These are phyloP conservation scores for Pseudomyrmex gracilis DNA, from an alignment of 1,140 invertebrate genomes.

Conservation along the genomic window DNA sequence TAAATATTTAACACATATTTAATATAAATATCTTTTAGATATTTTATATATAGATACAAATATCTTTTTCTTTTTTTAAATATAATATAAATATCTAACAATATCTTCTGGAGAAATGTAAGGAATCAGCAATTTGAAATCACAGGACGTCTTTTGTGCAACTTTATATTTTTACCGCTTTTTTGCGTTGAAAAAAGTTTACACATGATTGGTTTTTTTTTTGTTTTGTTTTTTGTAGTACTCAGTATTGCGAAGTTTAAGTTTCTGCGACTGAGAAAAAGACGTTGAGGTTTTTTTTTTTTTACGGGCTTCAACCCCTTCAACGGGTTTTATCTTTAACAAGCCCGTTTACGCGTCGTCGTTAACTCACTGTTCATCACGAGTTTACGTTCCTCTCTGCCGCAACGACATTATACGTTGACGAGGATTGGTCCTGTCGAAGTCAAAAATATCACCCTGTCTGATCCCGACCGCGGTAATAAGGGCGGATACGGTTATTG, in stretches of 20 bases:
- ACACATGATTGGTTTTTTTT: not conserved
- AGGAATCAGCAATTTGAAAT: not conserved
- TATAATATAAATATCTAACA: too few species aligned
- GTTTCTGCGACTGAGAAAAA: constrained; percentile 6
- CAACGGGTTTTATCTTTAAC: not conserved
- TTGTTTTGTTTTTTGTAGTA: constrained; percentile 15
- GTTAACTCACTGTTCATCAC: constrained; percentile 31
- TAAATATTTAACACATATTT: too few species aligned
- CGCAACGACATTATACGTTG: constrained; percentile 27
- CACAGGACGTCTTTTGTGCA: not conserved
- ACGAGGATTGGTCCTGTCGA: constrained; percentile 15
- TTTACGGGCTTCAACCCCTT: constrained; percentile 30
- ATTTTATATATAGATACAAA: too few species aligned
- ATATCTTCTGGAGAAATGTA: too few species aligned
- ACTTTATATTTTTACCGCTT: not conserved
- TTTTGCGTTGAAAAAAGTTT: not conserved
- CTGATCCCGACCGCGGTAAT: not conserved
- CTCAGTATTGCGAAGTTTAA: not conserved
- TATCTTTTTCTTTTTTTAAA: too few species aligned
- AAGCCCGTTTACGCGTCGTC: constrained; percentile 34
- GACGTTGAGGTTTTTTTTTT: not conserved
- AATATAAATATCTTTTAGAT: too few species aligned
- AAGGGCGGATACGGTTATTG: constrained; percentile 20
- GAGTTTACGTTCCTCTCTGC: constrained; percentile 23
- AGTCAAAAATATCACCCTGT: constrained; percentile 17